Evolutionary conservation across 2,888 invertebrate genomes (phyloP), one percentile per base, ranked within the genome.

Genomic region (Drosophila seclusa): DNA sequence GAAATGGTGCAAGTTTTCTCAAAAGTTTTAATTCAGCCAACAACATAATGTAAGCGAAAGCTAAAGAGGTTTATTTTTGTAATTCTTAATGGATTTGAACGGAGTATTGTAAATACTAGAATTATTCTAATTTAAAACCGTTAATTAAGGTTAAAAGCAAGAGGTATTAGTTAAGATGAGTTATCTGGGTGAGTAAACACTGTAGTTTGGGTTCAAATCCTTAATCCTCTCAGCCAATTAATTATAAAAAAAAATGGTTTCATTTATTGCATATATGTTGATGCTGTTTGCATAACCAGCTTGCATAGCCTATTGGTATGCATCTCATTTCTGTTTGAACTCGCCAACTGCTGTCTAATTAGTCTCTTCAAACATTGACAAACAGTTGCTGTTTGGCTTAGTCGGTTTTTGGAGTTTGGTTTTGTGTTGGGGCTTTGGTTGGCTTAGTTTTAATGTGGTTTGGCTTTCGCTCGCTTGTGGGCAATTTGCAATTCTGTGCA

Each of bases 401-500:
- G 45, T 60, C 36, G 67, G 71, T 40, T 58, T 68, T 71, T 62
- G 49, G 32, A n/a, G 5, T 13, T 31, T 21, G n/a, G 29, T 11
- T 45, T 40, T 36, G 61, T 13, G 2, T 38, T 36, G 21, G 11
- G 3, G 50, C n/a, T 52, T 58, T 65, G 40, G 52, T 49, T 40
- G 52, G 59, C 49, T 62, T 69, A 61, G 70, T 65, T 68, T 60
- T 34, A 45, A 27, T 62, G 54, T 45, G 55, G 42, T 55, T 29
- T 45, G n/a, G 32, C 32, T 62, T 62, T 65, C 34, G 68, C 64
- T 69, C 71, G 76, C 81, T 79, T 75, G 67, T 68, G 73, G 75
- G 68, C 66, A 84, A 84, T 82, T 87, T 80, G 73, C 73, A 76
- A 78, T 66, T 82, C 84, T 78, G 78, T 85, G 78, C 80, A 74